Evolutionary conservation across 2,113 vertebrate species (phyloP).

Genomic region (Apistogramma diplotaenia): DNA sequence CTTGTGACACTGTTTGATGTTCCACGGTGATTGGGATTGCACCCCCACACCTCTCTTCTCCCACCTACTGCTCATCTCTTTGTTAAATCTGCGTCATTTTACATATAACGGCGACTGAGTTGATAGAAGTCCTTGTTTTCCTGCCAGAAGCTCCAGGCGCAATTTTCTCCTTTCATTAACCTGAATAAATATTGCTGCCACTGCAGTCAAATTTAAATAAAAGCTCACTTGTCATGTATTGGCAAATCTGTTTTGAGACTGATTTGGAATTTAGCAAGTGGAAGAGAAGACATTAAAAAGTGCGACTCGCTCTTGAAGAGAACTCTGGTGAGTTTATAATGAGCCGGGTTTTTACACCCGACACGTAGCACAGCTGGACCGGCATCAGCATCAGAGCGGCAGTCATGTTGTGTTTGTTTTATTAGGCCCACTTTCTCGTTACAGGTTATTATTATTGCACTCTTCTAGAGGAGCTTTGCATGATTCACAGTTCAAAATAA

Average conservation of each 20-base stretch:
- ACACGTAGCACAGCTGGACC: background rate
- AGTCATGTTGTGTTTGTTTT: background rate
- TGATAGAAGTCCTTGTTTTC: background rate
- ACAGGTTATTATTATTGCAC: background rate
- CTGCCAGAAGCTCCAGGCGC: background rate
- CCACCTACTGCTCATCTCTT: background rate
- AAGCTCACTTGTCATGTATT: background rate
- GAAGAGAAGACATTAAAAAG: background rate
- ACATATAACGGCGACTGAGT: background rate
- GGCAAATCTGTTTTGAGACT: background rate
- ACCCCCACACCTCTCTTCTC: background rate
- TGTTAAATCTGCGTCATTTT: slow-evolving; percentile 20
- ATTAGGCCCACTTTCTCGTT: background rate
- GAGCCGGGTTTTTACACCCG: background rate
- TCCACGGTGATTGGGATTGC: background rate
- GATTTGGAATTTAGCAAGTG: background rate
- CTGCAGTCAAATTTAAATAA: slow-evolving; percentile 1
- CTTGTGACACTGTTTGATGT: background rate
- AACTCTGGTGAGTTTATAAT: background rate
- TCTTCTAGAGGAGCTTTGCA: background rate
- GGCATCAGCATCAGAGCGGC: background rate
- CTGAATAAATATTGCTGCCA: slow-evolving; percentile 18
- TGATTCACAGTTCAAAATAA: background rate
- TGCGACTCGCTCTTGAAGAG: background rate
- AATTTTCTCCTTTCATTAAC: slow-evolving; percentile 18